These are phyloP conservation scores for Lagopus leucura DNA, from an alignment of 2,113 vertebrate genomes.

Conservation along the genomic window DNA sequence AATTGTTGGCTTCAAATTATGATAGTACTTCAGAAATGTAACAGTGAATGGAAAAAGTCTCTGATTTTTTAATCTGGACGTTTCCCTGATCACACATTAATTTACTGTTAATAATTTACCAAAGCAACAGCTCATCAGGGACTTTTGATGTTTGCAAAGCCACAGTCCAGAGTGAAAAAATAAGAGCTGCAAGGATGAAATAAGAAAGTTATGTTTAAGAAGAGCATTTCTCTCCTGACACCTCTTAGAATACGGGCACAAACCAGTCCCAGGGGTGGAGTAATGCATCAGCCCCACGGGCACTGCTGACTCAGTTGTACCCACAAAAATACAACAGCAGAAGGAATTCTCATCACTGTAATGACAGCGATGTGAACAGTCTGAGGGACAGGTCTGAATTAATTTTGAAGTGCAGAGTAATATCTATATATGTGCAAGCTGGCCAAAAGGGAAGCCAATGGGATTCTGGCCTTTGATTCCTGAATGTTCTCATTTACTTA, in stretches of 20 bases:
- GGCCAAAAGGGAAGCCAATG: background rate
- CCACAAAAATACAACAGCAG: background rate
- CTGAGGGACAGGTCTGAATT: background rate
- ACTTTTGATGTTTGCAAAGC: constrained; percentile 8
- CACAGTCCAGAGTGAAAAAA: background rate
- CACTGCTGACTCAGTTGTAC: background rate
- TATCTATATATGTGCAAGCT: background rate
- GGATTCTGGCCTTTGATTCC: background rate
- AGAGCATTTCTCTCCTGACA: background rate
- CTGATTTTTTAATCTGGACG: background rate
- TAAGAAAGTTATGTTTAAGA: background rate
- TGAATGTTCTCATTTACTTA: background rate
- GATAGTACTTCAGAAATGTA: background rate
- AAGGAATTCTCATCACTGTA: background rate
- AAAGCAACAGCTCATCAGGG: background rate
- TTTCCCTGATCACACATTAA: background rate
- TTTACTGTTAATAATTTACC: constrained; percentile 12
- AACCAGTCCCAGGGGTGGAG: background rate
- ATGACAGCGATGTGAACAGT: background rate
- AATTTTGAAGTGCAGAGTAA: background rate
- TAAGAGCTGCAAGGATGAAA: background rate
- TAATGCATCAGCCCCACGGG: background rate
- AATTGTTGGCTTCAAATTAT: background rate
- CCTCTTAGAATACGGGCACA: background rate
- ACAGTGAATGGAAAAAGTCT: background rate